Evolutionary conservation across 2,113 vertebrate species (phyloP).

Genomic region (Urocynchramus pylzowi): DNA sequence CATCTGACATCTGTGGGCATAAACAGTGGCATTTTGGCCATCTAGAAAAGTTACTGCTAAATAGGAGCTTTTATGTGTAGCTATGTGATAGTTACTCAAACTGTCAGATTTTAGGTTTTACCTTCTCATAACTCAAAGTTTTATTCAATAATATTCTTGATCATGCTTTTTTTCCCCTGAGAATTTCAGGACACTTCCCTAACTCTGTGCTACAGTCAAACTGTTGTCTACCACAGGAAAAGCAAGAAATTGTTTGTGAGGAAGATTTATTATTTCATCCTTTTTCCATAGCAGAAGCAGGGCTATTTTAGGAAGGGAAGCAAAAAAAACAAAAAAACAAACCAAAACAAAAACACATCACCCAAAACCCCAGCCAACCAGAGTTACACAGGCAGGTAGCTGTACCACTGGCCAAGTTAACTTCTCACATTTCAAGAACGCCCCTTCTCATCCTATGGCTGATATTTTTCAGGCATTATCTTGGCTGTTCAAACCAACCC

Average conservation of each 20-base stretch:
- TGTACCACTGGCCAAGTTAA: background rate
- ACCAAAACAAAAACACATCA: background rate
- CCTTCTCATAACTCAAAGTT: background rate
- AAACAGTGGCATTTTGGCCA: background rate
- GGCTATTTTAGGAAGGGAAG: background rate
- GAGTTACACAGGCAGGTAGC: background rate
- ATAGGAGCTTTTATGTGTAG: background rate
- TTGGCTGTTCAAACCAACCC: background rate
- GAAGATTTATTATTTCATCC: background rate
- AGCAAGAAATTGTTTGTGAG: background rate
- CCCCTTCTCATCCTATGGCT: background rate
- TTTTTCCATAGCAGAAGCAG: background rate
- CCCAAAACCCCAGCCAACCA: background rate
- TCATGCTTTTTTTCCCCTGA: background rate
- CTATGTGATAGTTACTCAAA: background rate
- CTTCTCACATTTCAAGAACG: background rate
- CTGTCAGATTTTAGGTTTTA: background rate
- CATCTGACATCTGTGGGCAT: background rate
- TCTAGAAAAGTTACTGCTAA: background rate
- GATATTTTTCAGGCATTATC: background rate
- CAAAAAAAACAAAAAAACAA: background rate
- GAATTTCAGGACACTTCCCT: background rate
- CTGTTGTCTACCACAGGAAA: background rate
- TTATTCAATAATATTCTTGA: background rate
- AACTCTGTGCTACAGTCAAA: background rate